Evolutionary conservation across 2,113 vertebrate genomes (phyloP).

Genomic region (Anolis carolinensis): DNA sequence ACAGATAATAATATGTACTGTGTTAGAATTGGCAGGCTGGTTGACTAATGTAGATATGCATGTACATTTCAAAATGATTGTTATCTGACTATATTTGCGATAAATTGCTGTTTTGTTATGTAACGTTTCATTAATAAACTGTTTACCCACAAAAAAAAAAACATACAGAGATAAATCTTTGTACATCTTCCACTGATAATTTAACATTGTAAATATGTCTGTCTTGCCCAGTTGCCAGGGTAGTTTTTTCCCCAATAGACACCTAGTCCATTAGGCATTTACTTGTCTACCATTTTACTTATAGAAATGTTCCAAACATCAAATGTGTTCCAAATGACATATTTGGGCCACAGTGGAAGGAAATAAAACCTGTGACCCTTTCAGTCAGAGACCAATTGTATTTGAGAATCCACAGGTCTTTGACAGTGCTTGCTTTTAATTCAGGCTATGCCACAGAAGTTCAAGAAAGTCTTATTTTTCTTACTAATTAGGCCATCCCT

Average conservation of each 20-base stretch:
- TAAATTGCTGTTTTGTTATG: too few relatives aligned
- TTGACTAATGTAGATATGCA: too few relatives aligned
- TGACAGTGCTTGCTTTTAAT: conserved; percentile 9
- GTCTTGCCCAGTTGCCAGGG: background rate
- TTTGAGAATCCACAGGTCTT: background rate
- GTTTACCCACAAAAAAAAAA: too few relatives aligned
- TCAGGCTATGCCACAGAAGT: conserved; percentile 28
- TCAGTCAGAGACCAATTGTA: conserved; percentile 9
- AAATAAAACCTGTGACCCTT: conserved; percentile 25
- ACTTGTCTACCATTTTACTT: background rate
- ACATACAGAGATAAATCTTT: background rate
- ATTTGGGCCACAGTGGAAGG: background rate
- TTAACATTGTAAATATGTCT: background rate
- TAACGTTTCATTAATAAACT: too few relatives aligned
- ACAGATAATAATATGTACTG: too few relatives aligned
- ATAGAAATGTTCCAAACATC: conserved; percentile 10
- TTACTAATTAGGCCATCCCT: conserved; percentile 50
- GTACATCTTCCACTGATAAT: background rate
- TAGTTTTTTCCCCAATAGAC: background rate
- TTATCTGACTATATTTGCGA: too few relatives aligned
- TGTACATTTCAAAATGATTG: too few relatives aligned
- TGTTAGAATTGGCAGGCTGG: too few relatives aligned
- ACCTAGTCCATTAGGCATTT: background rate
- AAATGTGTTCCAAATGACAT: background rate
- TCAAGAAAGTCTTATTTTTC: conserved; percentile 47